These are phyloP conservation scores for Xyliphius kryptos DNA, from an alignment of 2,113 vertebrate genomes.

Conservation along the genomic window DNA sequence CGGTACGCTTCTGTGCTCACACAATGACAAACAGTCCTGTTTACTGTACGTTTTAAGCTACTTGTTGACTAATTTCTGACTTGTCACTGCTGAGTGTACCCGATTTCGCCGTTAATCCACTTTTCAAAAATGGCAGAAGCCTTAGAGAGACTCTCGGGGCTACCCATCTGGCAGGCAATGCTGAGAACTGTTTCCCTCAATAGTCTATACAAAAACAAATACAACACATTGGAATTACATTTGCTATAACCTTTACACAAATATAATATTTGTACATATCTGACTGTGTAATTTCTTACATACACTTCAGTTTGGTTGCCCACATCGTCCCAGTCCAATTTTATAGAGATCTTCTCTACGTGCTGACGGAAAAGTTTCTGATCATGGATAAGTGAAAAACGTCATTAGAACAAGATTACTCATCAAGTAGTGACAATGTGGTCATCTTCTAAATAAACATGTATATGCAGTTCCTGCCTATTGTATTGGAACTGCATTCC, in stretches of 20 bases:
- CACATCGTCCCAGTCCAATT: constrained; percentile 67
- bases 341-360: constrained; percentile 60
- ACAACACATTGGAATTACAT: neutral
- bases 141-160: constrained; percentile 52
- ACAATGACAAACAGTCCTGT: constrained; percentile 4
- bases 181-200: constrained; percentile 74
- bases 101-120: constrained; percentile 63
- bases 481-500: no score
- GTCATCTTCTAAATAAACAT: no score
- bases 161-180: constrained; percentile 77
- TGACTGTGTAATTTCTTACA: no score
- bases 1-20: constrained; percentile 59
- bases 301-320: constrained; percentile 62
- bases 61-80: neutral
- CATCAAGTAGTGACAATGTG: no score
- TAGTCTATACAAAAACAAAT: constrained; percentile 68
- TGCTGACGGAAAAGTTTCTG: constrained; percentile 70
- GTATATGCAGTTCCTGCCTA: no score
- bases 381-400: constrained; percentile 26
- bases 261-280: no score
- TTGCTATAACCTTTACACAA: neutral
- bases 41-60: neutral
- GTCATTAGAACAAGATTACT: no score
- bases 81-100: constrained; percentile 50
- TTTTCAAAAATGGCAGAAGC: constrained; percentile 66